Evolutionary conservation across 2,113 vertebrate species (phyloP), one percentile per base, ranked within the genome.

Genomic region (Anser cygnoides): DNA sequence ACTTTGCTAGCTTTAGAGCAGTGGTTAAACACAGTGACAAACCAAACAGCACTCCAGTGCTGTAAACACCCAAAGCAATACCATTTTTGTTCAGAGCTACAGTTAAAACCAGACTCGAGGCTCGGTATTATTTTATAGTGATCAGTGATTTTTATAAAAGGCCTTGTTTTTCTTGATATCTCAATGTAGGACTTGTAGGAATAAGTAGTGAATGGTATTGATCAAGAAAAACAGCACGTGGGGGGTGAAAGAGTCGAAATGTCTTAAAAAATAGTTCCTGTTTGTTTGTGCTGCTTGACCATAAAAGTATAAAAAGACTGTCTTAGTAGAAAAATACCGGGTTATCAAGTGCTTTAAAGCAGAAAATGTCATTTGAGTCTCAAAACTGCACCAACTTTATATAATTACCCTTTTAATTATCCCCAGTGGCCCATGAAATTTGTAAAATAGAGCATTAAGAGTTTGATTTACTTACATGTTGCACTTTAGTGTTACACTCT

Each of bases 361-460:
- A 98, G 98, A 98, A 98, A 98, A 98, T 98, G 98, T 98, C 98
- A 98, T 98, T 98, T 98, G 97, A 98, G 97, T 98, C 97, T 98
- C 97, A 97, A 97, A 98, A 98, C 98, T 97, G 97, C 96, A 98
- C 97, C 98, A 98, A 98, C 97, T 98, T 98, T 98, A 96, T 98
- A 98, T 98, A 98, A 98, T 98, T 98, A 98, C 98, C 98, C 98
- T 98, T 98, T 98, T 98, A 98, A 98, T 98, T 98, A 98, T 98
- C 98, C 98, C 98, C 97, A 98, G 98, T 98, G 98, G 98, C 98
- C 98, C 98, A 98, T 98, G 98, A 98, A 98, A 98, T 98, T 98
- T 98, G 97, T 98, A 98, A 98, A 98, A 98, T 98, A 98, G 98
- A 98, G 97, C 98, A 98, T 90, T 98, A 95, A 97, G 96, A 97